These are phyloP conservation scores for Bradypus variegatus DNA, from an alignment of 2,797 vertebrate species.

Conservation along the genomic window DNA sequence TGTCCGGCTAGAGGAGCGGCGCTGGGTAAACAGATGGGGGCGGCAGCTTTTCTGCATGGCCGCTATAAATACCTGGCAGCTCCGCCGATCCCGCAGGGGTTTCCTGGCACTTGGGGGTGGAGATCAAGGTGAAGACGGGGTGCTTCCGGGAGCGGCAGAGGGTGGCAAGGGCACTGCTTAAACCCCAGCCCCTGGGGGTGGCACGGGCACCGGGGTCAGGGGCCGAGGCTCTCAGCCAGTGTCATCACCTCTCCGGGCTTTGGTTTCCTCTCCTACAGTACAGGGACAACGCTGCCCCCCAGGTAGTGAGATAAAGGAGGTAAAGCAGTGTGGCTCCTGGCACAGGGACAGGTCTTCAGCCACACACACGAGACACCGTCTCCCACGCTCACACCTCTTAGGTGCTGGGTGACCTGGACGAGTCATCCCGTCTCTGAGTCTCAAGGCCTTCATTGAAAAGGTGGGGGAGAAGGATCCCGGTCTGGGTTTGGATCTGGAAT, in stretches of 20 bases:
- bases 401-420: not conserved
- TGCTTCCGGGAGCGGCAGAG: constrained; percentile 33
- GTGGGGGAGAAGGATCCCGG: not conserved
- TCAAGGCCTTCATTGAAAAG: not conserved
- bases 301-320: not conserved
- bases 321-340: not conserved
- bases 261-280: not conserved
- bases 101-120: constrained; percentile 61
- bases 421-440: too few relatives aligned
- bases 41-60: constrained; percentile 38
- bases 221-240: not conserved
- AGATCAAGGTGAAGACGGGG: constrained; percentile 49
- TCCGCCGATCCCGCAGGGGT: constrained; percentile 20
- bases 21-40: constrained; percentile 58
- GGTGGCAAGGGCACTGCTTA: not conserved
- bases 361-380: not conserved
- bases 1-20: not conserved
- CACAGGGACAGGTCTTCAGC: rapidly evolving
- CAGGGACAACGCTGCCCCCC: not conserved
- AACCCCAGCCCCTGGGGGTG: not conserved
- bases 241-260: not conserved
- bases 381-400: not conserved
- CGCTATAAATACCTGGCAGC: constrained; percentile 54
- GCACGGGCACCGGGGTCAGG: not conserved
- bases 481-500: not conserved